Base-by-base conservation (phyloP, 2,888 invertebrate genomes). In the Timandra comae region DNA sequence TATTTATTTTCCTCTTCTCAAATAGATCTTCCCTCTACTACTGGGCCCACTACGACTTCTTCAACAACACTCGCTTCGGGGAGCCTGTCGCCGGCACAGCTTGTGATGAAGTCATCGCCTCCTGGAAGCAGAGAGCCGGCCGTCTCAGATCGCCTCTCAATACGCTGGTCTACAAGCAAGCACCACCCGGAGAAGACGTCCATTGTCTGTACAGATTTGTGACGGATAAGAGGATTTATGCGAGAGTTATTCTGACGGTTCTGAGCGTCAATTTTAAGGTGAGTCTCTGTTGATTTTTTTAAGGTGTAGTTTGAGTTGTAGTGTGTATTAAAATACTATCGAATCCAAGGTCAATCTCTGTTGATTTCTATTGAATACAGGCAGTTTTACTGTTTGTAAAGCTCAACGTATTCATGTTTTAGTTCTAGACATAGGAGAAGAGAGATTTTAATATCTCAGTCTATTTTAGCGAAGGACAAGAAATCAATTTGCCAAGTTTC, bases 1-100 rank as follows among this genome's bases (percentile, higher is more conserved):
- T n/a, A n/a, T n/a, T n/a, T n/a, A 1, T 16, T 6, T 13, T 2
- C 24, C 3, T 12, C 10, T 24, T 37, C 29, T 13, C 2, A 54
- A 52, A 2, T 66, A 91, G 91, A 0, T 95, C 95, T n/a, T 96
- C 96, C 0, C 86, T 97, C 7, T 96, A 96, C 75, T 96, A 96
- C 68, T 96, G 96, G 96, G 96, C 96, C 0, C 96, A 96, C 65
- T 96, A 96, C 62, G 96, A 96, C 63, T 96, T 96, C 85, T 96
- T 96, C 80, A 96, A 96, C 71, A 95, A 95, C 57, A 95, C 94
- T 0, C 91, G 92, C 30, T 92, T 93, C 46, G 96, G 96, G 0
- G 94, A 93, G 44, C 91, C 93, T 0, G 92, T 96, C 0, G 88
- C 89, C 0, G 92, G 91, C 10, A 95, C 94, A 0, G 89, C 91